These are phyloP conservation scores for Brachionus calyciflorus DNA, from an alignment of 1,140 invertebrate genomes.

Conservation along the genomic window DNA sequence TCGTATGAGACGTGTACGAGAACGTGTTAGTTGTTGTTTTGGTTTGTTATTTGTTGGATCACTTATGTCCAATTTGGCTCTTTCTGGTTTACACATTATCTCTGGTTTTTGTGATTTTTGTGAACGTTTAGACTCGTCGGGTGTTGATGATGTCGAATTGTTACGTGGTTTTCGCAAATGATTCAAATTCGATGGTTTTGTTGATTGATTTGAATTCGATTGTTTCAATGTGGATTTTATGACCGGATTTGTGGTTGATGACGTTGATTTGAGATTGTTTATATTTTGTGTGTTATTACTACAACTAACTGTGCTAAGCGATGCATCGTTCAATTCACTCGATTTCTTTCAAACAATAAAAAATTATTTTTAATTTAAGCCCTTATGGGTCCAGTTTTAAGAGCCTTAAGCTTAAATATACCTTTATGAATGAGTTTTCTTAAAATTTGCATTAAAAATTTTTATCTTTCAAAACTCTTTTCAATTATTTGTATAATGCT, in stretches of 20 bases:
- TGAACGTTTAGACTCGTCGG: neutral
- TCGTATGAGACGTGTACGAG: neutral
- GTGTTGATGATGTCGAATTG: slow-evolving; percentile 15
- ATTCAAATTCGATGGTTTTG: neutral
- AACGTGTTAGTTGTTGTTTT: neutral
- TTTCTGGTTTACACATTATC: neutral
- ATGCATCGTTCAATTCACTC: no score
- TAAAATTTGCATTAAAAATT: no score
- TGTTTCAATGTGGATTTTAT: neutral
- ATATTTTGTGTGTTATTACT: no score
- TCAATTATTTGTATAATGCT: no score
- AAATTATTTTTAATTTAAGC: no score
- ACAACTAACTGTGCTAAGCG: no score
- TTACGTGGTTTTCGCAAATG: neutral
- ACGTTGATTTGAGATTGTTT: no score
- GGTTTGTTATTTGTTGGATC: slow-evolving; percentile 11
- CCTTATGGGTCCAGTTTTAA: no score
- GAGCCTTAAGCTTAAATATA: no score
- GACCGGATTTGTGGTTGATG: neutral
- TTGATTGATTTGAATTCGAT: neutral
- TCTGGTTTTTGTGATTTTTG: neutral
- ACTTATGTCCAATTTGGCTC: neutral
- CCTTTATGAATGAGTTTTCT: no score
- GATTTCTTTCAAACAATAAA: no score
- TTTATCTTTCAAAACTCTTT: no score